Conservation (phyloP, 2,797 vertebrate genomes). For the Gallinago solitaria region DNA sequence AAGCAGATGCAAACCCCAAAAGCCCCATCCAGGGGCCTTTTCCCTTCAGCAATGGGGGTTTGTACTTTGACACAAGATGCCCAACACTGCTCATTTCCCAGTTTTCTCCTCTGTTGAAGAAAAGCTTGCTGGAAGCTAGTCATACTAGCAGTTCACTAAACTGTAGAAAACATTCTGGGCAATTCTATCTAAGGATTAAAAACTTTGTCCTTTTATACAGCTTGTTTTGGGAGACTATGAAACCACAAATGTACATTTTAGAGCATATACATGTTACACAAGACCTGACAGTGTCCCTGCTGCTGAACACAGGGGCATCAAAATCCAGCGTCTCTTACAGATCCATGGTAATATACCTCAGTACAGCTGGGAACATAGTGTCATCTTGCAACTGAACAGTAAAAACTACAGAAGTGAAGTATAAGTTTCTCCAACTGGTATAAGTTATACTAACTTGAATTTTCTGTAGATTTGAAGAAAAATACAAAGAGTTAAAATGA, state of each 20-base stretch:
- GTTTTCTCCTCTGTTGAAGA: neutral
- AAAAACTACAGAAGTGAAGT: neutral
- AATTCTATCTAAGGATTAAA: neutral
- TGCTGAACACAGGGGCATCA: neutral
- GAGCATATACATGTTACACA: neutral
- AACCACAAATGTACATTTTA: neutral
- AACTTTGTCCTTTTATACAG: neutral
- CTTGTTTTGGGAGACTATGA: neutral
- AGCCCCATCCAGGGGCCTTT: neutral
- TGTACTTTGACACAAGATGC: neutral
- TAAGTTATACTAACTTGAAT: neutral
- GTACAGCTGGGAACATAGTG: neutral
- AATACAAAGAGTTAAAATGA: neutral
- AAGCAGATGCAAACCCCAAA: neutral
- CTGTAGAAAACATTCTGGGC: neutral
- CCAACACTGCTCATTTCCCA: neutral
- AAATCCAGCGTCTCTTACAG: neutral
- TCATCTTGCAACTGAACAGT: neutral
- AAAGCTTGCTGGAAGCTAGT: neutral
- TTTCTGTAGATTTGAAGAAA: neutral
- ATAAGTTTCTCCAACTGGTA: neutral
- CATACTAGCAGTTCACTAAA: neutral
- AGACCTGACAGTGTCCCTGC: neutral
- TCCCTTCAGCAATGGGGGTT: accelerated
- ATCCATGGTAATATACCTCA: neutral